Evolutionary conservation across 2,888 invertebrate species (phyloP), one percentile per base, ranked within the genome.

Genomic region (Callosobruchus maculatus): DNA sequence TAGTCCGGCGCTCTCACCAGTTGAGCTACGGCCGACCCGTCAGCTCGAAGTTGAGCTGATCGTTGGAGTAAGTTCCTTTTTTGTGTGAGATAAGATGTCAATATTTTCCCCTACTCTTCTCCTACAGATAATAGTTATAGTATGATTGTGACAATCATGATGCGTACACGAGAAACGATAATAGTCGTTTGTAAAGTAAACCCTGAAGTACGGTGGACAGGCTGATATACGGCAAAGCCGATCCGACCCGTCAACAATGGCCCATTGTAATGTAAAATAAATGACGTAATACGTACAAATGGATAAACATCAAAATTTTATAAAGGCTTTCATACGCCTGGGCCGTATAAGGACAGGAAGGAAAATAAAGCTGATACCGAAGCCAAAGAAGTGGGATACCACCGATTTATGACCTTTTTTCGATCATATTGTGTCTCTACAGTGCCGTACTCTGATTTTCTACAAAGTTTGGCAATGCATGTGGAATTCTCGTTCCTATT

Each of bases 221-320:
- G 21, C 22, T 73, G 71, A 73, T 73, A 71, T 73, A 73, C 68
- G 67, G 71, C 70, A 71, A 73, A 70, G 71, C 22, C 20, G 67
- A 22, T 20, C 22, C 71, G 70, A 69, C 68, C 71, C 68, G 74
- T 74, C 74, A 74, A 74, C 74, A 74, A 74, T 74, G n/a, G 74
- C 66, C 74, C 69, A 74, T 74, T 74, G 74, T 74, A 74, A 68
- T 74, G 71, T 71, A 71, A 71, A 74, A 71, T 73, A 71, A 74
- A 71, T 74, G 74, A 74, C 69, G 74, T 74, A 71, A 74, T 71
- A 49, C 31, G 66, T 71, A 71, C 68, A 71, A 69, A 68, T 71
- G 71, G 74, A 74, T 74, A 74, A 74, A 74, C 74, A 74, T 74
- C 74, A 74, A 74, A 74, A 74, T 74, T 74, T 74, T 70, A 70